Conservation (phyloP, 2,113 vertebrate species). For the Thalassarche chlororhynchos region DNA sequence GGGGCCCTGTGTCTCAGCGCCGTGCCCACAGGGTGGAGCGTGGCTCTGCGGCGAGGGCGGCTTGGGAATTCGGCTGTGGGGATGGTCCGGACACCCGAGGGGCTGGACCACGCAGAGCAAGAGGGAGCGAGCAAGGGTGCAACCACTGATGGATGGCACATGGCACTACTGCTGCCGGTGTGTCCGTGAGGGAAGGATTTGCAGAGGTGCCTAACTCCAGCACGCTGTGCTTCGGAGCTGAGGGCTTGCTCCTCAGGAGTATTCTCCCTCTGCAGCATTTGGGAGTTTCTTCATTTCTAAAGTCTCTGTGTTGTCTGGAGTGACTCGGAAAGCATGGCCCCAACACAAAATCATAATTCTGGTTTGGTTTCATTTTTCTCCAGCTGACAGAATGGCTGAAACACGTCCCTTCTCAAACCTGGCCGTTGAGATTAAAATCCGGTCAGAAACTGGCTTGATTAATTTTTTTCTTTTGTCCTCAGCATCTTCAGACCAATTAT, state of each 20-base stretch:
- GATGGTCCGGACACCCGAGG: accelerated
- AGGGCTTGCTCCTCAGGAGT: background rate
- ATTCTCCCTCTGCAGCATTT: background rate
- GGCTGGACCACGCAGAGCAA: background rate
- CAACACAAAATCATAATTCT: background rate
- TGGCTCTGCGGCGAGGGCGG: accelerated
- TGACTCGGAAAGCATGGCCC: background rate
- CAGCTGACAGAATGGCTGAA: slow-evolving; percentile 23
- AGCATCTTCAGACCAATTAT: slow-evolving; percentile 11
- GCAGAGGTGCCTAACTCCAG: background rate
- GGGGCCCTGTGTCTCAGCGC: accelerated
- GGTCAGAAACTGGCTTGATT: slow-evolving; percentile 10
- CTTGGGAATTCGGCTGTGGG: background rate
- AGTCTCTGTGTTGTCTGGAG: background rate
- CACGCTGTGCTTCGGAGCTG: accelerated
- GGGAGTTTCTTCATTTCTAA: background rate
- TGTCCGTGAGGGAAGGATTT: accelerated
- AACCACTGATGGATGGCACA: accelerated
- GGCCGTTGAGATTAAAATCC: slow-evolving; percentile 49
- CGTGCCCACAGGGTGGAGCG: accelerated
- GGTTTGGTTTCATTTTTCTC: slow-evolving; percentile 3
- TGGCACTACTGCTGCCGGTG: background rate
- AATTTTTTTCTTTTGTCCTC: background rate
- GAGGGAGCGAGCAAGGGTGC: accelerated
- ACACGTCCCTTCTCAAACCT: background rate